Evolutionary conservation across 2,797 vertebrate genomes (phyloP).

Genomic region (Cichlasoma orientale): DNA sequence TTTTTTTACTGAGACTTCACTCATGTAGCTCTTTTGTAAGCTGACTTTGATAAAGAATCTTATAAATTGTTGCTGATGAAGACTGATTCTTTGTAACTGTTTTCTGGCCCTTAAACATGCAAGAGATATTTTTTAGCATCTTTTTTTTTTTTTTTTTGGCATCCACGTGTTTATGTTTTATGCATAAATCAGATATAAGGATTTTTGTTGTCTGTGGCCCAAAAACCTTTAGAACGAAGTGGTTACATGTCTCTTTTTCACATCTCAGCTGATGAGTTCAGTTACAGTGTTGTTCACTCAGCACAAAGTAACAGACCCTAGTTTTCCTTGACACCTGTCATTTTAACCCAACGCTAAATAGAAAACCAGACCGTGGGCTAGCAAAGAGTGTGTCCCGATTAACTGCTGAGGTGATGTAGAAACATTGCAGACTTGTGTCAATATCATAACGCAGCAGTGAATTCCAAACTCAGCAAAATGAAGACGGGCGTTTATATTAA

Average conservation of each 20-base stretch:
- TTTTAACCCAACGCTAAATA: not conserved
- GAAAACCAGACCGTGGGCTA: not conserved
- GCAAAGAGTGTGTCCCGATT: not conserved
- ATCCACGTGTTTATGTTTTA: not conserved
- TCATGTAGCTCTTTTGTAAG: conserved; percentile 28
- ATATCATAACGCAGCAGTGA: conserved; percentile 32
- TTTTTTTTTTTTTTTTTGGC: not conserved
- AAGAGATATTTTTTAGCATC: conserved; percentile 16
- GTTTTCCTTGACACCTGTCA: not conserved
- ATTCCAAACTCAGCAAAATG: conserved; percentile 35
- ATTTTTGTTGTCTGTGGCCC: not conserved
- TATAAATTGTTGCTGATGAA: conserved; percentile 11
- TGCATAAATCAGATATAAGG: not conserved
- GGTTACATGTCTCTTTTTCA: conserved; percentile 1
- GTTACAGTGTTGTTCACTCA: not conserved
- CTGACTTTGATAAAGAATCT: conserved; percentile 1
- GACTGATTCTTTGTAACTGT: conserved; percentile 24
- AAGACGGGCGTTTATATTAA: conserved; percentile 46
- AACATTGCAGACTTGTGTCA: conserved; percentile 22
- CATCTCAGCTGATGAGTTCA: conserved; percentile 5
- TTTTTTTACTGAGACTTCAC: conserved; percentile 37
- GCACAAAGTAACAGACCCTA: not conserved
- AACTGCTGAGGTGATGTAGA: conserved; percentile 7
- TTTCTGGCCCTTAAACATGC: conserved; percentile 29
- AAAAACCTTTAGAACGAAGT: not conserved